Base-by-base conservation (phyloP, 2,888 invertebrate species). In the Netelia virgata region DNA sequence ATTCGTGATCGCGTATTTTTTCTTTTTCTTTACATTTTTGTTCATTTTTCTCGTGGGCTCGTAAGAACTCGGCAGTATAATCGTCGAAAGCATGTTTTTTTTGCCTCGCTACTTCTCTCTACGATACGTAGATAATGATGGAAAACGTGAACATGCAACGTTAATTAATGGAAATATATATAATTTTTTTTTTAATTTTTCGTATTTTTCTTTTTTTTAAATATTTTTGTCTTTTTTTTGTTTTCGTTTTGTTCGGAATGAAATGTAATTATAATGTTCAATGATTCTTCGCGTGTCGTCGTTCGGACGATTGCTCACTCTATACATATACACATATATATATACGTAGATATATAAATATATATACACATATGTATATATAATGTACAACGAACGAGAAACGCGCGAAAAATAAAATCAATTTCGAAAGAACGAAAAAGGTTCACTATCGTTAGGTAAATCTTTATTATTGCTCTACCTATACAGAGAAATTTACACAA, bases 401-500 rank as follows among this genome's bases (percentile, higher is more conserved):
- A 69, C 75, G 41, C 23, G 36, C 50, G 18, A 47, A 16, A 53
- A 36, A 28, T 36, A 57, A 47, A 20, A 41, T 69, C 18, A 61
- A 36, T 23, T 57, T 53, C 57, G 57, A 16, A 18, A 5, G 16
- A 57, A 18, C 18, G 57, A 14, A 20, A 73, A 76, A 76, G 50
- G 74, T 69, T 53, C 79, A 84, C 76, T 63, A 84, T 82, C 78
- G 80, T 80, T 79, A 68, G 74, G 64, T 80, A 83, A 47, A 36
- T 78, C 57, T 55, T 70, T 79, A 68, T 87, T 87, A 85, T 91
- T 91, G 89, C 88, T 92, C 91, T 84, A 84, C 72, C 84, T 92
- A 90, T 92, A 92, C 92, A 92, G 90, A 90, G 88, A 82, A 47
- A 91, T 92, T 89, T 91, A 91, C 91, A 91, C 83, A 91, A 90